These are phyloP conservation scores for Dermolepida albohirtum DNA, from an alignment of 2,888 invertebrate species.

Conservation along the genomic window DNA sequence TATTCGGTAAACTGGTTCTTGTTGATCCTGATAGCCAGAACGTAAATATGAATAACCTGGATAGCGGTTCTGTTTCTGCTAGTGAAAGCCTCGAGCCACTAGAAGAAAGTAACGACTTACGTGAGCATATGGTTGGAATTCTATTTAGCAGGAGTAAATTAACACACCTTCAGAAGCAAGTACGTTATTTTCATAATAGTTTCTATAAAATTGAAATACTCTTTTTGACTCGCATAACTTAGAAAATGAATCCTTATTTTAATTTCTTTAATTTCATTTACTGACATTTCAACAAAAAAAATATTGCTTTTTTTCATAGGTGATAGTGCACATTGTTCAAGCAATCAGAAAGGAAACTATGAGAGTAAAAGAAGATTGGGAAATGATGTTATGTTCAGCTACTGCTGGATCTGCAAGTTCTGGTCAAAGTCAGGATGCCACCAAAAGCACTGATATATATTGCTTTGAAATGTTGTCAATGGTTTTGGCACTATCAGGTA, in stretches of 20 bases:
- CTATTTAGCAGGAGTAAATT: slow-evolving; percentile 93
- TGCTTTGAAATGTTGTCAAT: slow-evolving; percentile 98
- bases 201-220: not conserved
- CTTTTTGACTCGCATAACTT: too few relatives aligned
- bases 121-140: slow-evolving; percentile 97
- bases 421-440: slow-evolving; percentile 64
- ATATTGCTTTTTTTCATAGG: slow-evolving; percentile 64
- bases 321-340: slow-evolving; percentile 89
- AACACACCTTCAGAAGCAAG: slow-evolving; percentile 93
- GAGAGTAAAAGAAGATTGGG: slow-evolving; percentile 93
- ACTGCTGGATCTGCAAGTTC: slow-evolving; percentile 60
- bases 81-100: slow-evolving; percentile 65
- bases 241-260: too few relatives aligned
- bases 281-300: too few relatives aligned
- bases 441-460: slow-evolving; percentile 83
- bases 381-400: slow-evolving; percentile 71
- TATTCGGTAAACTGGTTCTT: slow-evolving; percentile 89
- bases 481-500: slow-evolving; percentile 91
- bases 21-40: slow-evolving; percentile 69
- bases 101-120: slow-evolving; percentile 69
- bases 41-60: slow-evolving; percentile 51
- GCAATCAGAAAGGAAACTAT: slow-evolving; percentile 91
- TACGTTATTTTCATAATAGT: slow-evolving; percentile 59
- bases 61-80: slow-evolving; percentile 56
- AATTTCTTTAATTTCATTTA: too few relatives aligned